Percentiles rank a stretch among this genome's conserved stretches.
These are phyloP conservation scores for Pristis pectinata DNA, from an alignment of 2,797 vertebrate species.

Conservation along the genomic window DNA sequence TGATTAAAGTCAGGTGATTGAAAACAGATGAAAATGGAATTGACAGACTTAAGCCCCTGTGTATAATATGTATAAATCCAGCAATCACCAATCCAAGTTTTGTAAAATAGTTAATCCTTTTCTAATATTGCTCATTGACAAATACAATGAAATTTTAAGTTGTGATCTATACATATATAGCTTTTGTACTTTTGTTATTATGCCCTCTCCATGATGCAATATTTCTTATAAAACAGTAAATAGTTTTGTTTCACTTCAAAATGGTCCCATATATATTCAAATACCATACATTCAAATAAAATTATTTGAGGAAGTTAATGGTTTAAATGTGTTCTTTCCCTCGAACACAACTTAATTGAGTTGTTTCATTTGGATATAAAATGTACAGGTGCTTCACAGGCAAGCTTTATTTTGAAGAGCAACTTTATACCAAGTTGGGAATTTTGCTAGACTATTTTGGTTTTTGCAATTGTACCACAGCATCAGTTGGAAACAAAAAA, in stretches of 20 bases:
- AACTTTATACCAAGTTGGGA: not conserved
- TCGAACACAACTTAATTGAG: not conserved
- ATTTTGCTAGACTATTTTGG: not conserved
- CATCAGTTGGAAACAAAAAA: not conserved
- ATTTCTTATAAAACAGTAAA: constrained; percentile 19
- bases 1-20: constrained; percentile 59
- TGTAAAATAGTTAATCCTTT: constrained; percentile 2
- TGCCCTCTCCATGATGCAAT: not conserved
- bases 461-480: not conserved
- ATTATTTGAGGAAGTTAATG: not conserved
- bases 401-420: not conserved
- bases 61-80: not conserved
- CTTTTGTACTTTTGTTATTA: not conserved
- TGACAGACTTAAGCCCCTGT: not conserved
- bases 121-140: not conserved
- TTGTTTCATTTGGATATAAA: not conserved
- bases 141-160: not conserved
- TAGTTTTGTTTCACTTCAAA: not conserved
- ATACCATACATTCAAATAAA: not conserved
- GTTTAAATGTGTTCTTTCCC: not conserved
- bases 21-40: constrained; percentile 39
- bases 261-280: not conserved
- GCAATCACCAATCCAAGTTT: not conserved
- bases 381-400: not conserved
- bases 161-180: not conserved